Conservation (phyloP, 2,888 invertebrate species). For the Chrysomela aeneicollis region DNA sequence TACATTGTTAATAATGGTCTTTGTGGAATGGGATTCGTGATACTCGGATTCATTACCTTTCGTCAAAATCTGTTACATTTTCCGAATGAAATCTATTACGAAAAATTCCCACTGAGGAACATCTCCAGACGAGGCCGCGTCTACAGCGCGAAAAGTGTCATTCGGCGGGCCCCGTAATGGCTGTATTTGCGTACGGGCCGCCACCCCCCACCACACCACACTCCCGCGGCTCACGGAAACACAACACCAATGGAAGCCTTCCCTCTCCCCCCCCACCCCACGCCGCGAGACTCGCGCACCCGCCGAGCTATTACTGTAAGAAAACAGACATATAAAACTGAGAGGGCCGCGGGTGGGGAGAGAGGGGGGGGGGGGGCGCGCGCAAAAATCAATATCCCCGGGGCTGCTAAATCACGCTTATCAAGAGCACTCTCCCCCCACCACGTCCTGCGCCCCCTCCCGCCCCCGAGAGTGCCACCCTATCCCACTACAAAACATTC, state of each 20-base stretch:
- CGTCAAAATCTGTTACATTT: too few species aligned
- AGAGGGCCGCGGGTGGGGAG: conserved; percentile 61
- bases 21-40: too few species aligned
- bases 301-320: conserved; percentile 66
- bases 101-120: too few species aligned
- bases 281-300: conserved; percentile 61
- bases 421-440: conserved; percentile 65
- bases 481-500: conserved; percentile 66
- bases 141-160: neutral
- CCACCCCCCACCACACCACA: conserved; percentile 48
- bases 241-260: conserved; percentile 60
- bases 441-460: conserved; percentile 53
- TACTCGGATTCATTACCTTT: too few species aligned
- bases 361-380: conserved; percentile 59
- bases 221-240: conserved; percentile 55
- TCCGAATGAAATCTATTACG: too few species aligned
- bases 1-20: too few species aligned
- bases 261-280: conserved; percentile 52
- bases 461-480: conserved; percentile 40
- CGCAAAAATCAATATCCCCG: conserved; percentile 69
- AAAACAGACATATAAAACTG: conserved; percentile 67
- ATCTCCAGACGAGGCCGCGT: neutral
- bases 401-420: conserved; percentile 80
- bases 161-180: conserved; percentile 53
- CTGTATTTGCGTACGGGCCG: conserved; percentile 60